A percentile compares a stretch with the other conserved stretches of the same genome.
These are phyloP conservation scores for Apomyelois bistriatella DNA, from an alignment of 2,888 invertebrate species.

Conservation along the genomic window DNA sequence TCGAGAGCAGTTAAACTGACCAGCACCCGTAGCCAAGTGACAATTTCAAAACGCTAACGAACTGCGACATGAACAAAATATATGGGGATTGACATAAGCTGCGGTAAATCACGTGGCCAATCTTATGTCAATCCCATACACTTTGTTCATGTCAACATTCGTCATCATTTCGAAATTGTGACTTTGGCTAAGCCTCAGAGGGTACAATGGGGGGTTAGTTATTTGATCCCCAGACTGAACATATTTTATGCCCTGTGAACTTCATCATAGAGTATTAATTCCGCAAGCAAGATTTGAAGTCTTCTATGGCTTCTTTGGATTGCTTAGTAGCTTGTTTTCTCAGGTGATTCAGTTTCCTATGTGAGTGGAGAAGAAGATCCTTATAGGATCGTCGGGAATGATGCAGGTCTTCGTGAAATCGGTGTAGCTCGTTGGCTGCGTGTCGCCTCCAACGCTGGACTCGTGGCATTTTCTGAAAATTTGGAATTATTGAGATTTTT, in stretches of 20 bases:
- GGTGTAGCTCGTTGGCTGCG: slow-evolving; percentile 53
- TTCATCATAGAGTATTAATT: not conserved
- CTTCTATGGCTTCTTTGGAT: slow-evolving; percentile 32
- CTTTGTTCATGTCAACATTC: too few species aligned
- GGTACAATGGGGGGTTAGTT: too few species aligned
- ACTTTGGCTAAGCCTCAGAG: too few species aligned
- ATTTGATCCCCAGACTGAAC: too few species aligned
- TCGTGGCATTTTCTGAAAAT: slow-evolving; percentile 47
- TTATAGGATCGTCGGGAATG: slow-evolving; percentile 53
- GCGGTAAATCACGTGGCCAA: too few species aligned
- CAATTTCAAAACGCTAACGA: too few species aligned
- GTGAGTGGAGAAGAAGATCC: slow-evolving; percentile 56
- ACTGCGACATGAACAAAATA: too few species aligned
- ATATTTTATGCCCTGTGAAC: not conserved
- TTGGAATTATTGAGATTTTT: not conserved
- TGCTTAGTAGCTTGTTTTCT: slow-evolving; percentile 37
- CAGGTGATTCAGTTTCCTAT: slow-evolving; percentile 48
- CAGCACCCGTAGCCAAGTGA: too few species aligned
- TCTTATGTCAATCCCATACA: too few species aligned
- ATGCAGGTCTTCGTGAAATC: slow-evolving; percentile 57
- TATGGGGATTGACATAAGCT: too few species aligned
- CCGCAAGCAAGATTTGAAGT: slow-evolving; percentile 36
- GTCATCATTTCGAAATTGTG: too few species aligned
- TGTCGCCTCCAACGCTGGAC: slow-evolving; percentile 59
- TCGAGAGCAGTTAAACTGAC: too few species aligned